These are phyloP conservation scores for Deilephila elpenor DNA, from an alignment of 2,888 invertebrate species.

Conservation along the genomic window DNA sequence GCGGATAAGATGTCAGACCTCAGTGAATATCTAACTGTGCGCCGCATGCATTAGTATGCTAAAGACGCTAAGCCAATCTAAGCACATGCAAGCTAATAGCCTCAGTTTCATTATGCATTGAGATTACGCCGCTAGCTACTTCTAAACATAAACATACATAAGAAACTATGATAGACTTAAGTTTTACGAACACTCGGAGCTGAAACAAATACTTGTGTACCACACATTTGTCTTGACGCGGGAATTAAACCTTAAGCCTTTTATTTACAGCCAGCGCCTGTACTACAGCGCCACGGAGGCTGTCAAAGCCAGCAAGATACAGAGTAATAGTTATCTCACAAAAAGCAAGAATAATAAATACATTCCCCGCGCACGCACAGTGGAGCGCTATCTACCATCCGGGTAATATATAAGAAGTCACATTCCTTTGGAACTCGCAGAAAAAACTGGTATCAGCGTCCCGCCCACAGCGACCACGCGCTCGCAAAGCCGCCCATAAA, in stretches of 20 bases:
- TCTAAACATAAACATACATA: no score
- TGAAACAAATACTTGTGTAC: no score
- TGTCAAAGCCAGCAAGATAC: background rate
- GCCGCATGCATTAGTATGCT: conserved; percentile 2
- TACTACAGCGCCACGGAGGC: no score
- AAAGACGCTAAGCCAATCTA: conserved; percentile 3
- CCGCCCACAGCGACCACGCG: conserved; percentile 1
- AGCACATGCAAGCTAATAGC: background rate
- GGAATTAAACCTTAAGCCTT: no score
- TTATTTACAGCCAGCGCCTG: no score
- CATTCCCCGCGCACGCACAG: background rate
- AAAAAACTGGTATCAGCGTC: conserved; percentile 13
- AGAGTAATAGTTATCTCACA: background rate
- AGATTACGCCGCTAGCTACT: background rate
- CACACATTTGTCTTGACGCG: no score
- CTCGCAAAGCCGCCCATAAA: conserved; percentile 27
- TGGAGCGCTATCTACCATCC: background rate
- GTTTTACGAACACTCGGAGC: no score
- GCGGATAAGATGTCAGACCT: no score
- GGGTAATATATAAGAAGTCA: conserved; percentile 11
- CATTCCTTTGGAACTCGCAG: conserved; percentile 6
- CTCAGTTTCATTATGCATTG: background rate
- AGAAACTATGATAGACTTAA: no score
- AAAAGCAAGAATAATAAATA: conserved; percentile 1
- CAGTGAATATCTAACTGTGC: background rate